Base-by-base conservation (phyloP, 2,888 invertebrate species). In the Malthinus seriepunctatus region DNA sequence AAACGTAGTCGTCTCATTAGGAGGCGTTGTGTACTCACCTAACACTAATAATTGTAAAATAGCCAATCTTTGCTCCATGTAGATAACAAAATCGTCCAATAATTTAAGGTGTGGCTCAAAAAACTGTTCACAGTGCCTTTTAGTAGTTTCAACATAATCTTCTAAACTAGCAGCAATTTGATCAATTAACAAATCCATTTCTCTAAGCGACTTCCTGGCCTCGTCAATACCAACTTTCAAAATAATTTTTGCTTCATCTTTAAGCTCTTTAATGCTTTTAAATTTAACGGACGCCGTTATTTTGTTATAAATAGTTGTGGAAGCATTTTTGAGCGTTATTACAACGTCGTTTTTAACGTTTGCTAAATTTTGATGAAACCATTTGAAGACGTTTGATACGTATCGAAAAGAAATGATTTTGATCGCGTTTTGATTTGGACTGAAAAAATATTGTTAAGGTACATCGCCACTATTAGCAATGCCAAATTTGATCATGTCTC, bases 51-150 rank as follows among this genome's bases (percentile, higher is more conserved):
- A 56, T 62, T 68, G 68, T 8, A 69, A 32, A 38, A 66, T 51
- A 12, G 65, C 60, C 12, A 68, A 44, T 44, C 65, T 38, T 38
- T 67, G 67, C 44, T 69, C 69, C 7, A 67, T 47, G 44, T 69
- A 68, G 9, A 51, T 59, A 5, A 67, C 60, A 32, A 67, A 64
- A 48, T 69, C 65, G 34, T 69, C 67, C 14, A 67, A 35, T 23
- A 66, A 51, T 51, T 59, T 65, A 7, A 68, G 51, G 35, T 63
- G 62, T 1, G 69, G 69, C 11, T 66, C 63, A 39, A 69, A 67
- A 47, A 67, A 63, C 7, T 56, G 53, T 53, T 63, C 62, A 32
- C 64, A 51, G 44, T 64, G 39, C 8, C 47, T 10, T 35, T 64
- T 60, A 7, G 62, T 50, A 49, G 35, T 14, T 0, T 31, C 44